phyloP scores from a whole-genome alignment of 1,140 invertebrate genomes.

The Saccostrea glomerata region DNA sequence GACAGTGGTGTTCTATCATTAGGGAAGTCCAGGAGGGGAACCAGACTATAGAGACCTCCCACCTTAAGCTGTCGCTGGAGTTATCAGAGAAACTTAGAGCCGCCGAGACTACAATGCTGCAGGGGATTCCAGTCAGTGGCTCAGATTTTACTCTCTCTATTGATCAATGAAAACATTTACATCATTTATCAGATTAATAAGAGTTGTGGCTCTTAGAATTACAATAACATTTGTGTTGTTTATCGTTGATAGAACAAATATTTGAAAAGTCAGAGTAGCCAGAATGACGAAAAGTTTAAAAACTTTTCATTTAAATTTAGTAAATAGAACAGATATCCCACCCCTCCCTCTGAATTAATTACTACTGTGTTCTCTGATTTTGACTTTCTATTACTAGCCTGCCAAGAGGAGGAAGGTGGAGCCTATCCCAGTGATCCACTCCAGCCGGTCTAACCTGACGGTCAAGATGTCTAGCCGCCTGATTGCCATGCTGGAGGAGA shows the following conservation, averaged over 20 bases:
- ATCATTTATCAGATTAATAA: no score
- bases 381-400: constrained; percentile 35
- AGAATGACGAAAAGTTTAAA: no score
- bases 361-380: no score
- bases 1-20: constrained; percentile 40
- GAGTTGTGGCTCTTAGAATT: no score
- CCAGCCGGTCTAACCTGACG: constrained; percentile 44
- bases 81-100: neutral
- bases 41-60: neutral
- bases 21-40: neutral
- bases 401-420: constrained; percentile 60
- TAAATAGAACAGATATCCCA: no score
- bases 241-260: no score
- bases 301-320: no score
- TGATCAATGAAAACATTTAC: no score
- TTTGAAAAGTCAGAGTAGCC: no score
- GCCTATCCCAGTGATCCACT: constrained; percentile 60
- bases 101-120: neutral
- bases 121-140: neutral
- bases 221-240: no score
- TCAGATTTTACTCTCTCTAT: no score
- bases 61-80: neutral
- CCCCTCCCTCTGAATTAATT: no score
- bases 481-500: constrained; percentile 50
- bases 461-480: constrained; percentile 48